A percentile compares a stretch with the other conserved stretches of the same genome.
These are phyloP conservation scores for Montipora capitata DNA, from an alignment of 92 coral and sea anemone genomes.

Conservation along the genomic window DNA sequence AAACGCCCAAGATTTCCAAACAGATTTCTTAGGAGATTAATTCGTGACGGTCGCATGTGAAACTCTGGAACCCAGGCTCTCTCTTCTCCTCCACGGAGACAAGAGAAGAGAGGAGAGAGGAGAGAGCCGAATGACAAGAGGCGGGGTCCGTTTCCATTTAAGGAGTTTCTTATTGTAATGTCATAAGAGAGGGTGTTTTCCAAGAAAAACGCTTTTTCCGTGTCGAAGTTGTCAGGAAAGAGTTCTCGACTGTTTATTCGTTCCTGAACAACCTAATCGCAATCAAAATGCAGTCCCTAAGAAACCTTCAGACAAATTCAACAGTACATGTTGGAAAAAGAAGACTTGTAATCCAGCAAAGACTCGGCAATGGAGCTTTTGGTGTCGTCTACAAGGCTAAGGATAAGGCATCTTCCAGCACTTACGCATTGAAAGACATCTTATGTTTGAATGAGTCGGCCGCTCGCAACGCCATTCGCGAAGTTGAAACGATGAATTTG, in stretches of 20 bases:
- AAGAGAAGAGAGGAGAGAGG: too few species aligned
- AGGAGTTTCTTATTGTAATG: too few species aligned
- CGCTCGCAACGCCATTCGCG: conserved; percentile 43
- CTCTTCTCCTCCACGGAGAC: too few species aligned
- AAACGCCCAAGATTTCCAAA: too few species aligned
- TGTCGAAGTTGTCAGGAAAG: background rate
- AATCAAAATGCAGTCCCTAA: conserved; percentile 18
- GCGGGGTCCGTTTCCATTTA: background rate
- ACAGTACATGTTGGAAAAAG: background rate
- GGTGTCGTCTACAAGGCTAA: conserved; percentile 78
- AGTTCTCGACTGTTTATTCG: too few species aligned
- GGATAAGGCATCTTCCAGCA: conserved; percentile 20
- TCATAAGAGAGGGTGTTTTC: background rate
- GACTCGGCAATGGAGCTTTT: conserved; percentile 86
- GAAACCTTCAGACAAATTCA: background rate
- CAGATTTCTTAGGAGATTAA: too few species aligned
- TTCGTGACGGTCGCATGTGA: too few species aligned
- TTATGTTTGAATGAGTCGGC: conserved; percentile 41
- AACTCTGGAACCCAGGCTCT: too few species aligned
- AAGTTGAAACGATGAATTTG: conserved; percentile 51
- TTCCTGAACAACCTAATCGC: background rate
- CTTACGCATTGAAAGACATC: conserved; percentile 81
- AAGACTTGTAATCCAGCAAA: conserved; percentile 11
- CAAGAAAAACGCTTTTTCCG: background rate
- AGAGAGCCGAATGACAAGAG: too few species aligned